Evolutionary conservation across 2,113 vertebrate genomes (phyloP).

Genomic region (Oreochromis tanganicae): DNA sequence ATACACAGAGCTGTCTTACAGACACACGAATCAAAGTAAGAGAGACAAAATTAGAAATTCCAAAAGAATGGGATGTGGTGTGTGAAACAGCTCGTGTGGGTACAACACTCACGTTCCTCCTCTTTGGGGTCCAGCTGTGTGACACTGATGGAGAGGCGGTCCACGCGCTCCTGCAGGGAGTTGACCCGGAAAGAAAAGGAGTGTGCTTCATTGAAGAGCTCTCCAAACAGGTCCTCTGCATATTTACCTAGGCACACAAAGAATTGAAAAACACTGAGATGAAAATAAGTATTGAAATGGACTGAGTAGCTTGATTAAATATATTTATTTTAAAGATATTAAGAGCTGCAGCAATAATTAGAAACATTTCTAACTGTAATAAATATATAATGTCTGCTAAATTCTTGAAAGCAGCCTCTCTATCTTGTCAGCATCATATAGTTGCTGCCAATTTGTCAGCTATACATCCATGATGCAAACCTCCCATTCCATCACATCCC

Average conservation of each 20-base stretch:
- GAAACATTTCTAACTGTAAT: neutral
- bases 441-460: no score
- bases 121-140: slow-evolving; percentile 98
- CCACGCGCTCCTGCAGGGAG: slow-evolving; percentile 96
- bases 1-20: neutral
- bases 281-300: neutral
- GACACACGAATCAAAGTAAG: neutral
- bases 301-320: neutral
- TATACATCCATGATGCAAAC: no score
- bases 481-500: no score
- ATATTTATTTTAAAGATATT: neutral
- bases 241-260: slow-evolving; percentile 85
- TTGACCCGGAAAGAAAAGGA: slow-evolving; percentile 98
- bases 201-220: slow-evolving; percentile 97
- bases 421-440: neutral
- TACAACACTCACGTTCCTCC: slow-evolving; percentile 86
- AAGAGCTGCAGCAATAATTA: neutral
- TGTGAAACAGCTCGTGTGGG: neutral
- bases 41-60: neutral
- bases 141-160: slow-evolving; percentile 95
- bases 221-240: slow-evolving; percentile 98
- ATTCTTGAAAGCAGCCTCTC: neutral
- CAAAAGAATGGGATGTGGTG: neutral
- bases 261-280: neutral
- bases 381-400: neutral